Percentiles rank a stretch among this genome's conserved stretches.
These are phyloP conservation scores for Leiothrix lutea DNA, from an alignment of 2,113 vertebrate species.

Conservation along the genomic window DNA sequence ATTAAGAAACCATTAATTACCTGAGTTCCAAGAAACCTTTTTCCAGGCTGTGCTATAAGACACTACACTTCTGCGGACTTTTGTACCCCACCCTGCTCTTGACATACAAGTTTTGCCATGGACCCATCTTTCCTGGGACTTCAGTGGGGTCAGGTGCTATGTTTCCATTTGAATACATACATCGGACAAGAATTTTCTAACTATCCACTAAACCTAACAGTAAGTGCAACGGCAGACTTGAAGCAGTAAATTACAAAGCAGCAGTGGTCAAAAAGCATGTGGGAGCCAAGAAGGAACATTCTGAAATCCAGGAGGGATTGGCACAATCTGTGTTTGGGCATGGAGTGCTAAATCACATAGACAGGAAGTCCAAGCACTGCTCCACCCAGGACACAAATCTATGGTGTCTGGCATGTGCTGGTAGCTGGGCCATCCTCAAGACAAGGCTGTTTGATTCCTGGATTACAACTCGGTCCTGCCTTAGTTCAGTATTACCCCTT, in stretches of 20 bases:
- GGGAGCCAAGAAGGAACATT: neutral
- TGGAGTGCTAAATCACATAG: neutral
- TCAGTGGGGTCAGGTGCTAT: neutral
- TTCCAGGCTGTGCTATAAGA: neutral
- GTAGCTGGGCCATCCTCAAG: neutral
- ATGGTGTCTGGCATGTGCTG: neutral
- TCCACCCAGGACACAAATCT: neutral
- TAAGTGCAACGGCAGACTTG: neutral
- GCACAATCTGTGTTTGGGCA: neutral
- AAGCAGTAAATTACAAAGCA: constrained; percentile 20
- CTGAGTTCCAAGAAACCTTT: neutral
- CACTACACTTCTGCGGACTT: neutral
- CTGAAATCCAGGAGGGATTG: neutral
- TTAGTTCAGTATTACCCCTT: neutral
- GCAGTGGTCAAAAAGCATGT: neutral
- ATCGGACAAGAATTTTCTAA: neutral
- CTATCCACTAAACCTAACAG: neutral
- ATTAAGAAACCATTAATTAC: neutral
- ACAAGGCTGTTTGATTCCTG: neutral
- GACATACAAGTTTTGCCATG: neutral
- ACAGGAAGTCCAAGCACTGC: neutral
- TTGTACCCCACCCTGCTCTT: neutral
- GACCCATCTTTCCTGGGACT: neutral
- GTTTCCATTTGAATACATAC: neutral
- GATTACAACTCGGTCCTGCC: neutral